Evolutionary conservation across 2,888 invertebrate species (phyloP), one percentile per base, ranked within the genome.

Genomic region (Gryllus longicercus): DNA sequence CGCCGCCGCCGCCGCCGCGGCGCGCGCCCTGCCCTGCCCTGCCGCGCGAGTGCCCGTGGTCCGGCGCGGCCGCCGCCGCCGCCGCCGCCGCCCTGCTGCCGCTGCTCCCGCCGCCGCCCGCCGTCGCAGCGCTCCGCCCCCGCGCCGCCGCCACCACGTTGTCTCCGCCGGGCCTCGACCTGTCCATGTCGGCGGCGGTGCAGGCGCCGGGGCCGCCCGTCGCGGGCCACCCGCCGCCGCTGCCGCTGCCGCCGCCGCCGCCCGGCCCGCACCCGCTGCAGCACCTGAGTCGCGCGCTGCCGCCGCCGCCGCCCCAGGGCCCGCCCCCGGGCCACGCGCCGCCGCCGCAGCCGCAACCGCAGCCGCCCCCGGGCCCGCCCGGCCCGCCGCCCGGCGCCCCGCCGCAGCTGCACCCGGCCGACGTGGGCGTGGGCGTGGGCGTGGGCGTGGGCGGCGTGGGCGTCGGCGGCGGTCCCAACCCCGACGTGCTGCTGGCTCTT

Each of bases 401-500:
- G 80, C 81, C 82, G 81, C 80, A 85, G 76, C 80, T 83, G 18
- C 85, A 85, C 74, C 85, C 80, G 21, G 78, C 79, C 74, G 78
- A 78, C 8, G 76, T 79, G 80, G 81, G 85, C 75, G 81, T 83
- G 38, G 86, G 85, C 8, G 76, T 79, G 80, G 81, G 85, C 75
- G 81, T 83, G 38, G 86, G 85, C 75, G 85, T 83, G 82, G 82
- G 83, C 79, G 83, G 84, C 82, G 83, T 82, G 63, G 83, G 80
- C 84, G 86, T 79, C 86, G 86, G 81, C 85, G 83, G 77, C 49
- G 80, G 25, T 11, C 94, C 94, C 82, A 94, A 94, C 86, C 94
- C 95, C 38, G 96, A 96, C 86, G 94, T 96, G 83, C 90, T 96
- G 80, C 89, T 96, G 78, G 95, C 96, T 16, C 89, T 96, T 80